phyloP scores from a whole-genome alignment of 2,797 vertebrate species.

The Trematocara caparti region DNA sequence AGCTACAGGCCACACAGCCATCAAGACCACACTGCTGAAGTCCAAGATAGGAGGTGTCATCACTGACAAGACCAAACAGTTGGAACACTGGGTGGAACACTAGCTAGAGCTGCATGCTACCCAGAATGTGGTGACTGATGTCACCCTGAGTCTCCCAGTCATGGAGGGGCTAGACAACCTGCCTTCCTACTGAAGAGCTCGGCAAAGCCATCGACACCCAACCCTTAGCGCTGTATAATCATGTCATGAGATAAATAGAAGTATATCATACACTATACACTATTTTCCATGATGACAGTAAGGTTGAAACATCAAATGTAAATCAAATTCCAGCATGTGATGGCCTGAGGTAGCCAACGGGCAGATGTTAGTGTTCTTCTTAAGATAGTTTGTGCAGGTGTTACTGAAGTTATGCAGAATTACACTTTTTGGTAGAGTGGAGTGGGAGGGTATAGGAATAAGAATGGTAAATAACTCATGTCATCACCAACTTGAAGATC shows the following conservation, averaged over 20 bases:
- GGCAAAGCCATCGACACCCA: background rate
- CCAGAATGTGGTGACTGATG: background rate
- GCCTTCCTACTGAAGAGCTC: background rate
- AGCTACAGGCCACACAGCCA: background rate
- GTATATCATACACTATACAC: rapidly evolving
- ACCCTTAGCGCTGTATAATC: background rate
- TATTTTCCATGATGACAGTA: background rate
- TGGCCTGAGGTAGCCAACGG: rapidly evolving
- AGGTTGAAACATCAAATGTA: background rate
- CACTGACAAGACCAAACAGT: background rate
- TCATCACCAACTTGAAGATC: background rate
- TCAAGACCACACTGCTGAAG: background rate
- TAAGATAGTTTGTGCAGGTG: background rate
- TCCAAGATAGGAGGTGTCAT: background rate
- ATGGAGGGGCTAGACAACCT: background rate
- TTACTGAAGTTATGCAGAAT: background rate
- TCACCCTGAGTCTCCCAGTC: background rate
- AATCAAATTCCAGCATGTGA: background rate
- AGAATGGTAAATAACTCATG: background rate
- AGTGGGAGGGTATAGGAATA: background rate
- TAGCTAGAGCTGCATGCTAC: background rate
- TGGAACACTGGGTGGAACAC: background rate
- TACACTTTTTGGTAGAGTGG: background rate
- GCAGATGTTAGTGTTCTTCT: background rate
- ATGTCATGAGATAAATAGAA: background rate